Evolutionary conservation across 2,113 vertebrate species (phyloP).

Genomic region (Clarias macrocephalus): DNA sequence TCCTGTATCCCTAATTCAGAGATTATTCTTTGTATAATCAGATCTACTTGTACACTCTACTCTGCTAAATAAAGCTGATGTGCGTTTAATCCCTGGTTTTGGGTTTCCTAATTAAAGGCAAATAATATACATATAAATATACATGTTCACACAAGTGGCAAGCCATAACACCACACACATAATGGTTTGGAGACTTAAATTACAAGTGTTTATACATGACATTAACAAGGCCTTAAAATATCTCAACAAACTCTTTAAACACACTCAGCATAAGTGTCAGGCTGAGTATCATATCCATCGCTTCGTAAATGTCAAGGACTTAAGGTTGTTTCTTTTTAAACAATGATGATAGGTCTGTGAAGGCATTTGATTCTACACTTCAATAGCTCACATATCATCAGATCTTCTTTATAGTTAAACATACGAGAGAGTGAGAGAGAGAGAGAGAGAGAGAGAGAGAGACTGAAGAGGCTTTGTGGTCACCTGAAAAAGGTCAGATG

Average conservation of each 20-base stretch:
- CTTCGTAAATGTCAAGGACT: constrained; percentile 33
- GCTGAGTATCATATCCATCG: not conserved
- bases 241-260: not conserved
- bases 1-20: not conserved
- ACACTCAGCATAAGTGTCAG: not conserved
- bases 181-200: not conserved
- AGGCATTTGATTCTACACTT: constrained; percentile 4
- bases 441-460: not conserved
- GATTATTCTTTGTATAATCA: not conserved
- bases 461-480: not conserved
- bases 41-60: not conserved
- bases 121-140: not conserved
- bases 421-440: not conserved
- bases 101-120: not conserved
- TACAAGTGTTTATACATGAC: not conserved
- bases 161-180: not conserved
- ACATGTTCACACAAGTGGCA: not conserved
- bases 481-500: not conserved
- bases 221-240: constrained; percentile 7
- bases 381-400: not conserved
- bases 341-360: not conserved
- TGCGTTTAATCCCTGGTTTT: not conserved
- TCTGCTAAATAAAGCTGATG: not conserved
- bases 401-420: constrained; percentile 13
- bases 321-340: not conserved